Evolutionary conservation across 2,113 vertebrate species (phyloP).

Genomic region (Sinocyclocheilus rhinocerous): DNA sequence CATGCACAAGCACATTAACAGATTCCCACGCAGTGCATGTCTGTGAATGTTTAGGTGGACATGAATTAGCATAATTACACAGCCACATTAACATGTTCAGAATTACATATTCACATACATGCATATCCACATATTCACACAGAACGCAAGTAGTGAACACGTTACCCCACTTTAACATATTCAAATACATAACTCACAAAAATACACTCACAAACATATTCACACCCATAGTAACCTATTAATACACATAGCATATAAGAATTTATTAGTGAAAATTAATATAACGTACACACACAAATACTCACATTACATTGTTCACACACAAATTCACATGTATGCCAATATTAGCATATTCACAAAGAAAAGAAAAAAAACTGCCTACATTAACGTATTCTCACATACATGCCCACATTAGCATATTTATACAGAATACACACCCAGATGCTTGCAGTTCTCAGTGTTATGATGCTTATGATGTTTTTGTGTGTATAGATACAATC

Average conservation of each 20-base stretch:
- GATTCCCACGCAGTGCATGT: background rate
- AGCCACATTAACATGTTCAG: background rate
- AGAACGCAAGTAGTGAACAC: background rate
- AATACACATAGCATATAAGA: background rate
- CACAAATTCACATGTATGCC: background rate
- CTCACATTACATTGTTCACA: background rate
- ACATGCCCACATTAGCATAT: background rate
- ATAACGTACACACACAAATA: background rate
- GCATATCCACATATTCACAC: no score
- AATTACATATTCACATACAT: background rate
- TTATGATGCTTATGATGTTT: no score
- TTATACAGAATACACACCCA: background rate
- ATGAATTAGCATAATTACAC: background rate
- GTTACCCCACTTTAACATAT: background rate
- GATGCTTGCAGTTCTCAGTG: background rate
- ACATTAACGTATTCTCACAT: background rate
- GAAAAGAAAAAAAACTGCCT: no score
- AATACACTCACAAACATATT: background rate
- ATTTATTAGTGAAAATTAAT: background rate
- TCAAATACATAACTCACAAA: background rate
- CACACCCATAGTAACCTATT: background rate
- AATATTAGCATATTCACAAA: background rate
- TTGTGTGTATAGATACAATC: slow-evolving; percentile 85
- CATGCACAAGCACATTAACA: background rate
- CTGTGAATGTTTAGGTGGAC: background rate